Conservation (phyloP, 92 coral and sea anemone genomes). For the Bergia sp. region DNA sequence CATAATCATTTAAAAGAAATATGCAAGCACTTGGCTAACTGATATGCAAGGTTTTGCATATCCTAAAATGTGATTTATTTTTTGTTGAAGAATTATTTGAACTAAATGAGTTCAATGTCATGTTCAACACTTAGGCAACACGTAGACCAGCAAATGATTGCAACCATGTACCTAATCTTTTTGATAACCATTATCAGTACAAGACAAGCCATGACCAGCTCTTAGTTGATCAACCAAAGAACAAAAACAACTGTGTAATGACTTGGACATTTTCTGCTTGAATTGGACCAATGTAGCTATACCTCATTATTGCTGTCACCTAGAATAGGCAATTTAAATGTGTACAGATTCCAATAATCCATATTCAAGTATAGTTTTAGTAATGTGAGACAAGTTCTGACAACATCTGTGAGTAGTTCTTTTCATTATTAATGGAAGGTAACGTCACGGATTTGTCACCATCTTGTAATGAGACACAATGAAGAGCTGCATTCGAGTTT, state of each 20-base stretch:
- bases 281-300: not conserved
- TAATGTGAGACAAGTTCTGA: conserved; percentile 84
- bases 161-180: not conserved
- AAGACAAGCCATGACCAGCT: not conserved
- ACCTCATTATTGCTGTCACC: not conserved
- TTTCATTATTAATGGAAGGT: conserved; percentile 88
- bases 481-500: conserved; percentile 63
- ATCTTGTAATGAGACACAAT: conserved; percentile 84
- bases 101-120: not conserved
- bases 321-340: not conserved
- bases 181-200: not conserved
- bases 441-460: conserved; percentile 86
- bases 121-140: not conserved
- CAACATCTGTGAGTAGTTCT: conserved; percentile 94
- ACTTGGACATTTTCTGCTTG: not conserved
- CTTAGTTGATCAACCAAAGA: not conserved
- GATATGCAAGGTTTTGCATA: no score
- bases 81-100: no score
- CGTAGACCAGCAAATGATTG: not conserved
- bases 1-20: no score
- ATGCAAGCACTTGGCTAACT: no score
- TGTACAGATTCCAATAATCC: not conserved
- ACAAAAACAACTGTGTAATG: not conserved
- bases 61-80: no score
- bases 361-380: not conserved